Evolutionary conservation across 1,140 invertebrate species (phyloP).

Genomic region (Drosophila pallidifrons): DNA sequence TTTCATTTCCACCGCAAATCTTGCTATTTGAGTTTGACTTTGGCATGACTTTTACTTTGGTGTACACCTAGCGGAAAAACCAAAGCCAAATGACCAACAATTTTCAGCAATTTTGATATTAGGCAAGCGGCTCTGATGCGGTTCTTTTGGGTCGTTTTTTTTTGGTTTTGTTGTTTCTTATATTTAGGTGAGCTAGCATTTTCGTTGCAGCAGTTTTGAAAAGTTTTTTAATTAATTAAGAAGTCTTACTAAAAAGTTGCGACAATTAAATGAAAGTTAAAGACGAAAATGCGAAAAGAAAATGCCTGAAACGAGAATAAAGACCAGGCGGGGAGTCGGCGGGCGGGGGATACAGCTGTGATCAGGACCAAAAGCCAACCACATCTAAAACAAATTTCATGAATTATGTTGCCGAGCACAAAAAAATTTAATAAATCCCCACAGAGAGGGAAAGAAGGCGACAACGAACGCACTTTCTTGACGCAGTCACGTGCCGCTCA

Average conservation of each 20-base stretch:
- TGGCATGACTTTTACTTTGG: conserved; percentile 65
- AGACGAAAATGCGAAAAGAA: conserved; percentile 49
- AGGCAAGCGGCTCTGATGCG: conserved; percentile 1
- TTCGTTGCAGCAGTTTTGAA: conserved; percentile 48
- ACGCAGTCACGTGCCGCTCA: conserved; percentile 72
- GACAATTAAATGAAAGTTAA: conserved; percentile 76
- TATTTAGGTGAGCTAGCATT: conserved; percentile 63
- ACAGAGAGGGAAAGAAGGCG: conserved; percentile 2
- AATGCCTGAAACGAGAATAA: conserved; percentile 13
- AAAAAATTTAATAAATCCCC: conserved; percentile 69
- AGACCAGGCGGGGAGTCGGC: too few relatives aligned
- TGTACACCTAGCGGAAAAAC: conserved; percentile 35
- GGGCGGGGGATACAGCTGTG: not conserved
- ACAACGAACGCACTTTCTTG: conserved; percentile 34
- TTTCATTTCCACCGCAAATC: conserved; percentile 67
- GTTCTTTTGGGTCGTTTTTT: conserved; percentile 16
- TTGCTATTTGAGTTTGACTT: conserved; percentile 64
- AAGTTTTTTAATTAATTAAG: conserved; percentile 81
- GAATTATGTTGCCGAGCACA: conserved; percentile 43
- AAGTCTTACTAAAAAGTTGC: conserved; percentile 62
- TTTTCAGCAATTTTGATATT: conserved; percentile 37
- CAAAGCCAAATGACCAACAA: conserved; percentile 46
- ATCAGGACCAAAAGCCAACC: conserved; percentile 38
- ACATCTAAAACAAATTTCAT: conserved; percentile 62
- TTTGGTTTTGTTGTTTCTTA: too few relatives aligned